Evolutionary conservation across 2,113 vertebrate species (phyloP).

Genomic region (Crotalus viridis): DNA sequence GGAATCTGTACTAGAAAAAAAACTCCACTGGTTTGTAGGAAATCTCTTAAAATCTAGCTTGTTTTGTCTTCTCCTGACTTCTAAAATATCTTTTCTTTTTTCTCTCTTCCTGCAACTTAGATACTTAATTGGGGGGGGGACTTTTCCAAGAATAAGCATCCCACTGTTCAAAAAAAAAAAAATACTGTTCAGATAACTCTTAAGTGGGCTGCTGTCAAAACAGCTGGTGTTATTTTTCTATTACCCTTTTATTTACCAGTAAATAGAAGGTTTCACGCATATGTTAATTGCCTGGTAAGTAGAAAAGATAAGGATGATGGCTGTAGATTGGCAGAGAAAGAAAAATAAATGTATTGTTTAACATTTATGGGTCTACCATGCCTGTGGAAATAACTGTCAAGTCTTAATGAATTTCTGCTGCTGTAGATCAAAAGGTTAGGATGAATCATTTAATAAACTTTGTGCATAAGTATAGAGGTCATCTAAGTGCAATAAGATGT

Average conservation of each 20-base stretch:
- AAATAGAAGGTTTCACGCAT: conserved; percentile 81
- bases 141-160: conserved; percentile 41
- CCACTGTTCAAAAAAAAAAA: conserved; percentile 72
- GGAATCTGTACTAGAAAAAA: background rate
- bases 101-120: conserved; percentile 43
- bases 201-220: conserved; percentile 78
- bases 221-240: conserved; percentile 84
- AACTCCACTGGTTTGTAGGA: background rate
- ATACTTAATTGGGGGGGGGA: conserved; percentile 48
- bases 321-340: conserved; percentile 49
- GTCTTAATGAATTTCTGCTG: background rate
- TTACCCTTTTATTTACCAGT: conserved; percentile 75
- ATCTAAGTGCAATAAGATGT: background rate
- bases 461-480: background rate
- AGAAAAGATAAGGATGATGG: conserved; percentile 68
- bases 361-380: conserved; percentile 37
- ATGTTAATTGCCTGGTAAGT: conserved; percentile 77
- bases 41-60: conserved; percentile 30
- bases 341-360: conserved; percentile 63
- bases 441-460: conserved; percentile 20
- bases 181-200: conserved; percentile 76
- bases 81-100: conserved; percentile 27
- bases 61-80: conserved; percentile 20
- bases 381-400: conserved; percentile 23
- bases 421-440: conserved; percentile 18